phyloP scores from a whole-genome alignment of 2,797 vertebrate genomes.

The Xiphophorus birchmanni region DNA sequence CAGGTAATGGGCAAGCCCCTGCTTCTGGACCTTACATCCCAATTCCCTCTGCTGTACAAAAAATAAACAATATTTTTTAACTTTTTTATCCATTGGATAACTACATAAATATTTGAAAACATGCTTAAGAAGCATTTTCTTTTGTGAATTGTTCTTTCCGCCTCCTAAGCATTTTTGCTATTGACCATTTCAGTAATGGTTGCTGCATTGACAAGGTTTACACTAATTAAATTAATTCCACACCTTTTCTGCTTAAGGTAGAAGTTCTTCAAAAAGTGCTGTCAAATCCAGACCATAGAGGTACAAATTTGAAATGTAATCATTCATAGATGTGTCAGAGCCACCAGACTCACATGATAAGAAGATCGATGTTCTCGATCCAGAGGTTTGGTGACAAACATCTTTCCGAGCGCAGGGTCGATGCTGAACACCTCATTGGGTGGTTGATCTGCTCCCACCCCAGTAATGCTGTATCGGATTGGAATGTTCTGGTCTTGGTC shows the following conservation, averaged over 20 bases:
- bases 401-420: constrained; percentile 91
- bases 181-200: background rate
- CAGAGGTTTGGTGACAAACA: constrained; percentile 95
- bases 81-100: background rate
- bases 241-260: constrained; percentile 5
- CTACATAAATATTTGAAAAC: background rate
- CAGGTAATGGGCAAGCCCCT: background rate
- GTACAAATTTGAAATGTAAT: constrained; percentile 10
- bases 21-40: background rate
- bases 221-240: constrained; percentile 24
- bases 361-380: constrained; percentile 94
- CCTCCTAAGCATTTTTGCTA: background rate
- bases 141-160: background rate
- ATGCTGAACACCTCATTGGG: constrained; percentile 97
- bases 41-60: no score
- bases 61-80: no score
- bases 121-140: background rate
- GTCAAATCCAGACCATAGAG: constrained; percentile 2
- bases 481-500: constrained; percentile 96
- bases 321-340: background rate
- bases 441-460: constrained; percentile 93
- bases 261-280: background rate
- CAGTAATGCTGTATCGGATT: constrained; percentile 95
- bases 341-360: constrained; percentile 87
- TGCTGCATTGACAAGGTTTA: background rate